Percentiles rank a stretch among this genome's conserved stretches.
Conservation (phyloP, 2,113 vertebrate species). For the Dasyprocta punctata region DNA sequence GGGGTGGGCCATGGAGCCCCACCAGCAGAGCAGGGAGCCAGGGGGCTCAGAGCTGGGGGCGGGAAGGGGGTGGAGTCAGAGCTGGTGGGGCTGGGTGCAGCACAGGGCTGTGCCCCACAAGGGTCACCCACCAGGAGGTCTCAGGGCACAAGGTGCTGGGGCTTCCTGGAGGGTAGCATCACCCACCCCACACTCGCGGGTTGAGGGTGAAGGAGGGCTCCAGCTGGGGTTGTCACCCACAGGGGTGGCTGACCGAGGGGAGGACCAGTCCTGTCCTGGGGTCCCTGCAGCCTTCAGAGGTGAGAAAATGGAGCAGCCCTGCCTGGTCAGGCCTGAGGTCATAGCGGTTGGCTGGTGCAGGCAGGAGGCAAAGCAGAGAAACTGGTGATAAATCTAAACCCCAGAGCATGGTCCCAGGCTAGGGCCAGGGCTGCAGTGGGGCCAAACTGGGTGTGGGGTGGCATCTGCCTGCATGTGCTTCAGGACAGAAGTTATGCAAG, state of each 20-base stretch:
- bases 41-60: not conserved
- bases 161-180: not conserved
- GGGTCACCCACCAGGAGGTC: not conserved
- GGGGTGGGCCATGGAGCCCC: not conserved
- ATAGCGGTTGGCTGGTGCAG: not conserved
- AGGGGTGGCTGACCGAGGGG: not conserved
- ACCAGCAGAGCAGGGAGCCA: not conserved
- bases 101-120: not conserved
- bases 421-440: not conserved
- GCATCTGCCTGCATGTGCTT: not conserved
- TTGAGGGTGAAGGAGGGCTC: not conserved
- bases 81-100: not conserved
- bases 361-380: slow-evolving; percentile 3
- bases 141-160: not conserved
- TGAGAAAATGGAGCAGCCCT: not conserved
- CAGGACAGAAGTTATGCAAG: not conserved
- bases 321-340: not conserved
- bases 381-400: not conserved
- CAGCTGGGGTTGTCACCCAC: not conserved
- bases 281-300: not conserved
- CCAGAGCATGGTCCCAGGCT: not conserved
- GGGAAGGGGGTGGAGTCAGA: not conserved
- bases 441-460: not conserved
- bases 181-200: not conserved
- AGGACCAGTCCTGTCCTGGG: not conserved